Evolutionary conservation across 2,113 vertebrate species (phyloP).

Genomic region (Nymphicus hollandicus): DNA sequence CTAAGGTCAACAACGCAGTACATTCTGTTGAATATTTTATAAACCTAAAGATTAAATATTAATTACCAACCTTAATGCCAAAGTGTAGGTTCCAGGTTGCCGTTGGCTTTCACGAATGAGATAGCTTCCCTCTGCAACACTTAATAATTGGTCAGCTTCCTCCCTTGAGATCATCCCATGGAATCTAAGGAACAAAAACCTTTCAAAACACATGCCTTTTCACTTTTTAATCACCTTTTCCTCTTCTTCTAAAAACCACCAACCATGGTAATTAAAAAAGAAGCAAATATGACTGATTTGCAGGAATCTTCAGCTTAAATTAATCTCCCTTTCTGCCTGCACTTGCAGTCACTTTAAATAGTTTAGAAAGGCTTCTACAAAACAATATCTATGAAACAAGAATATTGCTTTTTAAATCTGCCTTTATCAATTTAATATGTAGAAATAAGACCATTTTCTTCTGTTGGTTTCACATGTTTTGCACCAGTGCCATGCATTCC

Average conservation of each 20-base stretch:
- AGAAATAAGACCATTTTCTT: constrained; percentile 22
- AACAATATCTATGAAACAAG: background rate
- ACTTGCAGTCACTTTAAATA: constrained; percentile 14
- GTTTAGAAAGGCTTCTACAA: background rate
- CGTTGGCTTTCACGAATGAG: constrained; percentile 98
- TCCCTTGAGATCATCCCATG: constrained; percentile 99
- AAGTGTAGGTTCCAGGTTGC: constrained; percentile 95
- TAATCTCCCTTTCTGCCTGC: background rate
- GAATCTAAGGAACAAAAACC: constrained; percentile 79
- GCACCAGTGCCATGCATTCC: background rate
- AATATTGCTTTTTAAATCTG: background rate
- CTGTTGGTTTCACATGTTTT: constrained; percentile 8
- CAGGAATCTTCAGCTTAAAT: background rate
- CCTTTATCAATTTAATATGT: background rate
- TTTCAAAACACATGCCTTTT: background rate
- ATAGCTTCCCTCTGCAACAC: constrained; percentile 95
- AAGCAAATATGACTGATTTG: background rate
- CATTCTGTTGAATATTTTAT: constrained; percentile 54
- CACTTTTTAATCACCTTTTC: background rate
- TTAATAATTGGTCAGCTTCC: constrained; percentile 90
- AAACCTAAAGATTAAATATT: constrained; percentile 37
- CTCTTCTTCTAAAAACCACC: background rate
- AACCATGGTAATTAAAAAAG: background rate
- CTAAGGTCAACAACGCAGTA: background rate
- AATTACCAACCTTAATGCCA: constrained; percentile 90